Evolutionary conservation across 2,113 vertebrate genomes (phyloP).

Genomic region (human (Homo sapiens)): DNA sequence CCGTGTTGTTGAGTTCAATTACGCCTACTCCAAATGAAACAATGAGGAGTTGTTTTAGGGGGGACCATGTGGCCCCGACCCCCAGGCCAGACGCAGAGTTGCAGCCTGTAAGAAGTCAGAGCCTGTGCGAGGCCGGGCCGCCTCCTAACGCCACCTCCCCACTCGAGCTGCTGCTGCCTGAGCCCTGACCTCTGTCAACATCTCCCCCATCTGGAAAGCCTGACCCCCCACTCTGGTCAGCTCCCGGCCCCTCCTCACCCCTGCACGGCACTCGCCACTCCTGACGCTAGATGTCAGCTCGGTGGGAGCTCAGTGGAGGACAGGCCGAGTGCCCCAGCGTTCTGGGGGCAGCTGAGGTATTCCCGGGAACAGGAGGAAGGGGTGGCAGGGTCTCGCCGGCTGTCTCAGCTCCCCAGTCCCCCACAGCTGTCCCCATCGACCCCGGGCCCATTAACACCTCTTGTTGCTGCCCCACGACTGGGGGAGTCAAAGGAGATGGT

Average conservation of each 20-base stretch:
- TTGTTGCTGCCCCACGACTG: accelerated
- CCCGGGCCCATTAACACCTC: neutral
- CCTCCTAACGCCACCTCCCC: neutral
- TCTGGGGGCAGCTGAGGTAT: neutral
- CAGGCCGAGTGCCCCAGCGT: neutral
- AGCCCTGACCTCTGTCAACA: neutral
- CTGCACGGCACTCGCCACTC: neutral
- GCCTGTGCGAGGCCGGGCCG: neutral
- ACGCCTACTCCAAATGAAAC: no score
- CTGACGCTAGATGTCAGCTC: accelerated
- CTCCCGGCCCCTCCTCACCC: neutral
- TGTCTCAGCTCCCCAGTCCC: no score
- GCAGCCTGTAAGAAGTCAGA: neutral
- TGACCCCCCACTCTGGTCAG: neutral
- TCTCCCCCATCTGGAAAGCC: neutral
- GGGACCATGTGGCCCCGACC: neutral
- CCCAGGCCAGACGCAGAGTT: neutral
- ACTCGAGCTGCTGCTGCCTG: neutral
- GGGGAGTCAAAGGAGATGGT: neutral
- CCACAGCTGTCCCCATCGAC: neutral
- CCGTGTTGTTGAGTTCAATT: no score
- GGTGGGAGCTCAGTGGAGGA: neutral
- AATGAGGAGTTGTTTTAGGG: neutral
- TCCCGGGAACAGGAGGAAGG: neutral
- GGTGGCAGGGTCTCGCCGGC: neutral